Base-by-base conservation (phyloP, 2,797 vertebrate species). In the Acanthopagrus latus region DNA sequence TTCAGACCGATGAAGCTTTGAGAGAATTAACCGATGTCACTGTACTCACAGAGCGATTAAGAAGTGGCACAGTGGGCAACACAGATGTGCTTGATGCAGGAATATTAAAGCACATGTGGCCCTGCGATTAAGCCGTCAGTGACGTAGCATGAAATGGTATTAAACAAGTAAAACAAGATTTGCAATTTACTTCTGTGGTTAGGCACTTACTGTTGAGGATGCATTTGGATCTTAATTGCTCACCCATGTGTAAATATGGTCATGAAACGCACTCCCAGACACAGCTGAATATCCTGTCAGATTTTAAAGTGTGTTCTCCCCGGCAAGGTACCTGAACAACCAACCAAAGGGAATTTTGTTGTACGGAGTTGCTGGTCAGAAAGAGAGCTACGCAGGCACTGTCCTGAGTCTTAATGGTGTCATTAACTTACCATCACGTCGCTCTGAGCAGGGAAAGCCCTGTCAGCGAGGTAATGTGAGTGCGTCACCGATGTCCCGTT, bases 401-500 rank as follows among this genome's bases (percentile, higher is more conserved):
- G 55, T 62, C 51, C 55, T 1, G 59, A 63, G 67, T 64, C 63
- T 77, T 65, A 29, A 17, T 84, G 66, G 58, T 65, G 71, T 85
- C 88, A 91, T 84, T 56, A 59, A 71, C 23, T 57, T 52, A 18
- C 85, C 82, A 74, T 78, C 78, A 55, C 84, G 20, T 74, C n/a
- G 76, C 81, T 83, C 52, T 55, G 74, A 76, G 84, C 62, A 77
- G 88, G 90, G 88, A 85, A 90, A 88, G 77, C 87, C 91, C 90
- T 23, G 74, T 85, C 78, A 85, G 75, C 69, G 13, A 63, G 63
- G 68, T 85, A 81, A 86, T 58, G 80, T 44, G 38, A 56, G 82
- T 90, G 90, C 90, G 92, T 92, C 91, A 93, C 47, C 18, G 65
- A 57, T 88, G 86, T 82, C 78, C 86, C 64, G 6, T 11, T 83